A percentile compares a stretch with the other conserved stretches of the same genome.
Conservation (phyloP, 2,113 vertebrate species). For the Sorex araneus region DNA sequence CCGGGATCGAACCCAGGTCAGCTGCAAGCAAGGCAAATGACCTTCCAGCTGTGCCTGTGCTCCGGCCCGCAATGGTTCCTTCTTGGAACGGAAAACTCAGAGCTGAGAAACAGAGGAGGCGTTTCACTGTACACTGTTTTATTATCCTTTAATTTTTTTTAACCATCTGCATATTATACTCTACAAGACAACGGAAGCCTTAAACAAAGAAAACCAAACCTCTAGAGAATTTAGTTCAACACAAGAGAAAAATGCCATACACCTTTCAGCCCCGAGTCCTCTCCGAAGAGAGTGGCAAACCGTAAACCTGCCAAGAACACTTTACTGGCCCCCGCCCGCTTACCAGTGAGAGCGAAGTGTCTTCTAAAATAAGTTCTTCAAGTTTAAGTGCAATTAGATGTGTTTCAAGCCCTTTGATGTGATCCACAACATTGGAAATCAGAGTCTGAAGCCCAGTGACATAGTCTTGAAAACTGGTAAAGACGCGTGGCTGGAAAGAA, state of each 20-base stretch:
- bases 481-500: constrained; percentile 92
- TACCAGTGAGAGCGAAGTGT: constrained; percentile 90
- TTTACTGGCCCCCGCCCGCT: constrained; percentile 56
- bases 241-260: not conserved
- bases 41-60: no score
- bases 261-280: constrained; percentile 28
- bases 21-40: not conserved
- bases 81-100: not conserved
- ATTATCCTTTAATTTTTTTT: not conserved
- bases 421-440: constrained; percentile 93
- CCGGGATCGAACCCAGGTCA: not conserved
- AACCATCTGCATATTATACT: constrained; percentile 1
- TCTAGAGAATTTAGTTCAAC: constrained; percentile 5
- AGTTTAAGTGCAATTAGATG: constrained; percentile 94
- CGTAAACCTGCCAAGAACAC: not conserved
- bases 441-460: constrained; percentile 93
- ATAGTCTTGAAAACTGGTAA: constrained; percentile 95
- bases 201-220: constrained; percentile 13
- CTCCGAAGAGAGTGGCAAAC: not conserved
- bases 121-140: not conserved
- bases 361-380: constrained; percentile 94
- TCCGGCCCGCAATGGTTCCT: not conserved
- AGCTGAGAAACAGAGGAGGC: not conserved
- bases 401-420: constrained; percentile 94
- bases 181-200: constrained; percentile 20